Conservation (phyloP, 2,888 invertebrate species). For the Drosophila niveifrons region DNA sequence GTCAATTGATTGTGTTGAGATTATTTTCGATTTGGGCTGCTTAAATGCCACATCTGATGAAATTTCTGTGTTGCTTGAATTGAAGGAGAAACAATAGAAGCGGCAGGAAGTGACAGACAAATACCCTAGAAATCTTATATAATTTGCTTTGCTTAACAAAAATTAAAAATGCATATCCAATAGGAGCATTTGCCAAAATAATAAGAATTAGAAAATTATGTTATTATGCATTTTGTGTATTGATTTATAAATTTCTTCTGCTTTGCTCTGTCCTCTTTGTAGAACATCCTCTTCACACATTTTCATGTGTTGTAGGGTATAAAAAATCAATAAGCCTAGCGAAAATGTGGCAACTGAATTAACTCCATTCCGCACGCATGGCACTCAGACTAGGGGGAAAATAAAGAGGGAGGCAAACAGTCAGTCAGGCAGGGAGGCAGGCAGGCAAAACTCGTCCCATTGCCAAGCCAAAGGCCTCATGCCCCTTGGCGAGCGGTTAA, state of each 20-base stretch:
- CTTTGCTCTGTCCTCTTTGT: neutral
- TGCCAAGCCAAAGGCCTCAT: conserved; percentile 15
- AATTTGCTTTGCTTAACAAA: neutral
- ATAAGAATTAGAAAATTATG: neutral
- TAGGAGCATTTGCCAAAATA: neutral
- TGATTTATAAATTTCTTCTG: neutral
- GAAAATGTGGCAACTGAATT: conserved; percentile 65
- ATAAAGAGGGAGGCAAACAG: too few species aligned
- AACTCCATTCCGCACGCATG: conserved; percentile 70
- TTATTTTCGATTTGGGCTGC: conserved; percentile 23
- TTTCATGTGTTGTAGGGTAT: conserved; percentile 32
- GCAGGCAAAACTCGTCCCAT: conserved; percentile 8
- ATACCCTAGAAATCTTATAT: neutral
- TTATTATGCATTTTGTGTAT: neutral
- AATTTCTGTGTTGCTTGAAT: conserved; percentile 24
- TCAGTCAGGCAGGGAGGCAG: neutral
- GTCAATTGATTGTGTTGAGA: conserved; percentile 36
- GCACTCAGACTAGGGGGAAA: conserved; percentile 11
- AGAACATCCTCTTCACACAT: neutral
- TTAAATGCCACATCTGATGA: conserved; percentile 38
- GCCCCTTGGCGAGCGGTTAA: conserved; percentile 68
- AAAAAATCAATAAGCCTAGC: conserved; percentile 68
- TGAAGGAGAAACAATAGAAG: conserved; percentile 18
- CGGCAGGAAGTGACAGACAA: neutral
- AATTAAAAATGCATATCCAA: neutral